phyloP scores from a whole-genome alignment of 2,113 vertebrate species.

The Erythrocebus patas region DNA sequence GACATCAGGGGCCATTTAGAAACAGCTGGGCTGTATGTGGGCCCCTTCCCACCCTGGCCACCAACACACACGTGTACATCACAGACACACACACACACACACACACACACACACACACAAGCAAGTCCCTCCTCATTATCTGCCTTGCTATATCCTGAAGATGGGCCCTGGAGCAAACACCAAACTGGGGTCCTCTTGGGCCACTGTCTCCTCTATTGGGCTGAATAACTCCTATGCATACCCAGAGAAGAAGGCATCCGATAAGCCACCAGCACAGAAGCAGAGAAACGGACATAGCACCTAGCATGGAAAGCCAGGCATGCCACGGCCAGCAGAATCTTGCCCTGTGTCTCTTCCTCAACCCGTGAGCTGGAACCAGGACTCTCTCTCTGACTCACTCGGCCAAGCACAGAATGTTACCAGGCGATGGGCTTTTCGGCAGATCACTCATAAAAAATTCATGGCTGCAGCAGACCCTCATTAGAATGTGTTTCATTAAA shows the following conservation, averaged over 20 bases:
- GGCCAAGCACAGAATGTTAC: not conserved
- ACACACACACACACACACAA: not conserved
- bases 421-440: conserved; percentile 21
- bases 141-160: not conserved
- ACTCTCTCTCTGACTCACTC: not conserved
- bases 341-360: not conserved
- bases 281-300: not conserved
- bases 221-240: not conserved
- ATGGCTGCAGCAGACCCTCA: conserved; percentile 75
- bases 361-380: rapidly evolving
- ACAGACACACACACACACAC: not conserved
- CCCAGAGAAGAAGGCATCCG: not conserved
- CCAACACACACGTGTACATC: not conserved
- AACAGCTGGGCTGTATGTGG: not conserved
- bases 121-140: not conserved
- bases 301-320: not conserved
- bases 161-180: not conserved
- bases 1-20: no score
- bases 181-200: not conserved
- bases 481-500: conserved; percentile 80
- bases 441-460: conserved; percentile 65
- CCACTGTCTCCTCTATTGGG: not conserved
- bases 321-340: not conserved
- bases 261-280: not conserved
- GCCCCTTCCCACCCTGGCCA: not conserved